Evolutionary conservation across 2,888 invertebrate genomes (phyloP).

Genomic region (Neocrepidodera transversa): DNA sequence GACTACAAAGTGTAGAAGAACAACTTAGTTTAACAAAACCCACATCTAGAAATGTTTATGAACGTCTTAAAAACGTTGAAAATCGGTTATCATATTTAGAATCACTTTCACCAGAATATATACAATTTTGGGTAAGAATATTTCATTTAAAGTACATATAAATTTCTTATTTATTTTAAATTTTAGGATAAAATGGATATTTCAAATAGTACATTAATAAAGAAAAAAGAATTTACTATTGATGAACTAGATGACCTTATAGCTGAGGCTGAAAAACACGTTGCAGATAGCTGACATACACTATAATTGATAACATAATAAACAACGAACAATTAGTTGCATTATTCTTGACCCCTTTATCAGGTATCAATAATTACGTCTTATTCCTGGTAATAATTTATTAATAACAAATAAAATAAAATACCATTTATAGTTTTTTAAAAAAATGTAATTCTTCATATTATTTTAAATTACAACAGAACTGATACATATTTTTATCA

Average conservation of each 20-base stretch:
- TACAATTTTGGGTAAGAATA: conserved; percentile 68
- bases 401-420: neutral
- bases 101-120: conserved; percentile 82
- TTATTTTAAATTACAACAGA: conserved; percentile 24
- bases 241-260: conserved; percentile 55
- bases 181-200: conserved; percentile 46
- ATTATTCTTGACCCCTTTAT: too few relatives aligned
- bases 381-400: too few relatives aligned
- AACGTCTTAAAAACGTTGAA: conserved; percentile 76
- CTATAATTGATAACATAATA: too few relatives aligned
- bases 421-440: neutral
- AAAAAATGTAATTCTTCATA: conserved; percentile 14
- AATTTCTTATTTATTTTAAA: conserved; percentile 20
- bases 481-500: conserved; percentile 21
- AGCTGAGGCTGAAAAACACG: conserved; percentile 47
- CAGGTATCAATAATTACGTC: too few relatives aligned
- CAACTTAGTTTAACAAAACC: conserved; percentile 66
- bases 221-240: conserved; percentile 52
- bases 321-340: too few relatives aligned
- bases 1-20: conserved; percentile 70
- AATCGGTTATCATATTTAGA: conserved; percentile 76
- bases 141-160: neutral
- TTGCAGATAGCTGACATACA: too few relatives aligned
- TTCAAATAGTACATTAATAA: conserved; percentile 41
- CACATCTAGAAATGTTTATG: conserved; percentile 70